These are phyloP conservation scores for Limnephilus marmoratus DNA, from an alignment of 2,888 invertebrate species.

Conservation along the genomic window DNA sequence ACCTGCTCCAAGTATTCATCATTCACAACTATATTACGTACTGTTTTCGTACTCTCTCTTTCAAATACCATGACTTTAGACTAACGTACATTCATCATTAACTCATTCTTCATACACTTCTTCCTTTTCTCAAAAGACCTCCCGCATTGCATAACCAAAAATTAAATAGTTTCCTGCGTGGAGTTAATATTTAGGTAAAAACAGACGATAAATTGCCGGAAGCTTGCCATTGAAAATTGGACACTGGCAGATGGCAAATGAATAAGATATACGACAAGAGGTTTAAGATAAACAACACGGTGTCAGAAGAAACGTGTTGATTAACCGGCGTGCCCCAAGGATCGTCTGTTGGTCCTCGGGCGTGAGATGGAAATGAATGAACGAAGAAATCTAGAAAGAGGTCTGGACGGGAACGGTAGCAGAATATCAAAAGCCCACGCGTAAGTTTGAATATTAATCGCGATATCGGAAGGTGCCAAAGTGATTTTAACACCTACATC, in stretches of 20 bases:
- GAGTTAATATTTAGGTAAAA: not conserved
- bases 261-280: not conserved
- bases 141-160: not conserved
- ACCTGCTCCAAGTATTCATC: too few relatives aligned
- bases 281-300: not conserved
- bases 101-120: too few relatives aligned
- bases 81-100: too few relatives aligned
- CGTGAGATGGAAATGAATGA: not conserved
- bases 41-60: too few relatives aligned
- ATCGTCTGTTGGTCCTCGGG: not conserved
- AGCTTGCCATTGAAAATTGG: not conserved
- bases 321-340: not conserved
- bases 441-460: not conserved
- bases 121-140: not conserved
- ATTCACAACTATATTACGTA: too few relatives aligned
- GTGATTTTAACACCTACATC: not conserved
- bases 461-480: not conserved
- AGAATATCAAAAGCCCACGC: not conserved
- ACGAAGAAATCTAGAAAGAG: not conserved
- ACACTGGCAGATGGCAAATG: not conserved
- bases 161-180: not conserved
- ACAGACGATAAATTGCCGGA: not conserved
- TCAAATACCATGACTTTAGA: too few relatives aligned
- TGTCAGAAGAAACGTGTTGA: not conserved
- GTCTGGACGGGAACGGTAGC: not conserved